Base-by-base conservation (phyloP, 2,113 vertebrate species). In the Emydura subglobosa region DNA sequence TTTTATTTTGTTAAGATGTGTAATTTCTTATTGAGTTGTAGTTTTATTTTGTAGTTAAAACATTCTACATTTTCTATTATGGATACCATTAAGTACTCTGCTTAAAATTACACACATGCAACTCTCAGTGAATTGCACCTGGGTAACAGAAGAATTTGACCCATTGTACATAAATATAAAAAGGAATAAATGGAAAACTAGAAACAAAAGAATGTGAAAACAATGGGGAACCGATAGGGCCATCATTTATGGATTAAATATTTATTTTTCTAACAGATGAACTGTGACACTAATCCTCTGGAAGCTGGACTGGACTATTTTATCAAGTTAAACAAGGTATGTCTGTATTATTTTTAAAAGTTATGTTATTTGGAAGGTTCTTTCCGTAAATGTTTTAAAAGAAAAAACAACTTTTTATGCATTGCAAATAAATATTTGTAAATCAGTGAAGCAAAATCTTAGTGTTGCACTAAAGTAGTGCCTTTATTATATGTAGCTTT, bases 301-400 rank as follows among this genome's bases (percentile, higher is more conserved):
- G 99, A 99, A 98, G 99, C 99, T 85, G 99, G 99, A 74, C 95
- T 99, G 96, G 99, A 99, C 10, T 99, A 99, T 97, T 99, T 99
- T 97, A 98, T 99, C 96, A 99, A 99, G 97, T 97, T 99, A 92
- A 99, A 99, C 94, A 99, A 99, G 99, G 99, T 99, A 97, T 57
- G 98, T 93, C 79, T 95, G n/a, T 57, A 85, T 11, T 83, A 39
- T 81, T 93, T 96, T 79, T 6, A 13, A 72, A 93, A 90, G 14
- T 61, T 89, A 4, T 89, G 0, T 82, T 92, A 81, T 49, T 39
- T 74, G 22, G 6, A 80, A 59, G 10, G 4, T 57, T 92, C 39
- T 80, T 94, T 21, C 2, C 49, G 61, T 21, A 50, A 42, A 1
- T 55, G 8, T 84, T 83, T 84, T 16, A 80, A 91, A 54, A 57